These are phyloP conservation scores for Cassiopea andromeda DNA, from an alignment of 30 jellyfish, hydroid and myxozoan genomes.

Conservation along the genomic window DNA sequence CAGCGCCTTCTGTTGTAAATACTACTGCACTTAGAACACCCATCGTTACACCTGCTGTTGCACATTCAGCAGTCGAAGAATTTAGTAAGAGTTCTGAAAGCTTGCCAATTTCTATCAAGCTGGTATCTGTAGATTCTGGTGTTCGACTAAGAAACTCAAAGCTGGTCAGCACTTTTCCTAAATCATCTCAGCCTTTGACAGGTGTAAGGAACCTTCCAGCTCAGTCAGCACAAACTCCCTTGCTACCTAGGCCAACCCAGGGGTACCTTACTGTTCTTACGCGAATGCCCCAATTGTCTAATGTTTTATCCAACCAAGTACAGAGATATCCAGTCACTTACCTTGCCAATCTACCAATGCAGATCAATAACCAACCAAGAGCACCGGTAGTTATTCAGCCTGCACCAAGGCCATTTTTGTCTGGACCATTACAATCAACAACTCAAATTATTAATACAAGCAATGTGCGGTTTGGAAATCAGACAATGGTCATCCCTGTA, in stretches of 20 bases:
- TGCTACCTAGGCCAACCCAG: conserved; percentile 61
- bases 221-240: conserved; percentile 39
- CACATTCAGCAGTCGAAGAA: background rate
- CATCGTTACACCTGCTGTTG: conserved; percentile 34
- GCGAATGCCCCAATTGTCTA: conserved; percentile 39
- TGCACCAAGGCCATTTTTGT: conserved; percentile 33
- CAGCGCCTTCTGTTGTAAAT: conserved; percentile 15
- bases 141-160: conserved; percentile 36
- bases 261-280: conserved; percentile 50
- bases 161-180: conserved; percentile 29
- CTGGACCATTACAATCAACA: conserved; percentile 16
- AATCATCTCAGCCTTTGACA: background rate
- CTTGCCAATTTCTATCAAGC: conserved; percentile 50
- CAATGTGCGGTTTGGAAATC: conserved; percentile 38
- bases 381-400: conserved; percentile 53
- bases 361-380: conserved; percentile 16
- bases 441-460: conserved; percentile 15
- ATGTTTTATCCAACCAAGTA: conserved; percentile 5
- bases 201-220: background rate
- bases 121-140: conserved; percentile 68
- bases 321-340: conserved; percentile 60
- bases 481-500: conserved; percentile 59
- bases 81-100: conserved; percentile 19
- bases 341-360: conserved; percentile 52
- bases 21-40: conserved; percentile 39